Conservation (phyloP, 1,140 invertebrate genomes). For the Pseudomyrmex dendroicus region DNA sequence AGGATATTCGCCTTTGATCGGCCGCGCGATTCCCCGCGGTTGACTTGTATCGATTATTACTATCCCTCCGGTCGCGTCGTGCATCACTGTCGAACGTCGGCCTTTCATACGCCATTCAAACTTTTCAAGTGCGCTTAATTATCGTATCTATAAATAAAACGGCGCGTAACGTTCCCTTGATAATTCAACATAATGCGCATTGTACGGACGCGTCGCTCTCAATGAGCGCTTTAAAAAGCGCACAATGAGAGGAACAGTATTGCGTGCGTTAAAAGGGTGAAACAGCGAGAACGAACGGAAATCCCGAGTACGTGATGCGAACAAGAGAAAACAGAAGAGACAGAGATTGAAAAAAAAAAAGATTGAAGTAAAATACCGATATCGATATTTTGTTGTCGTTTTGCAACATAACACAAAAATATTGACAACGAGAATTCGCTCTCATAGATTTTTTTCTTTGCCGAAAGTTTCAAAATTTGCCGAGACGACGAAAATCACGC, state of each 20-base stretch:
- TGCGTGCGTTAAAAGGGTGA: conserved; percentile 10
- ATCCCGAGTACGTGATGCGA: background rate
- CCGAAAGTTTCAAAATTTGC: background rate
- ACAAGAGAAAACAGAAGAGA: background rate
- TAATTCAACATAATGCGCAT: conserved; percentile 64
- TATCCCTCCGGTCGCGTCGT: conserved; percentile 52
- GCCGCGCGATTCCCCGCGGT: conserved; percentile 21
- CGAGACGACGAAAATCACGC: background rate
- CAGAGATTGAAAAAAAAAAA: background rate
- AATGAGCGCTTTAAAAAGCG: conserved; percentile 16
- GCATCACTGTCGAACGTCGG: conserved; percentile 63
- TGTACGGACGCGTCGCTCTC: conserved; percentile 40
- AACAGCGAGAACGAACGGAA: conserved; percentile 6
- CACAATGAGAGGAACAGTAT: conserved; percentile 37
- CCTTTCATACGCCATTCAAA: conserved; percentile 69
- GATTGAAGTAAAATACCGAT: background rate
- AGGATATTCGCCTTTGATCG: conserved; percentile 41
- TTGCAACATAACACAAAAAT: background rate
- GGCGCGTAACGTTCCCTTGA: conserved; percentile 58
- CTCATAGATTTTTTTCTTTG: no score
- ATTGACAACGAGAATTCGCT: no score
- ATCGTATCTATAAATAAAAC: conserved; percentile 68
- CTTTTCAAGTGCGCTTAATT: conserved; percentile 67
- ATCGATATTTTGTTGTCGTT: background rate
- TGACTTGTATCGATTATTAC: conserved; percentile 67